Percentiles rank a stretch among this genome's conserved stretches.
Conservation (phyloP, 1,140 invertebrate genomes). For the Mamestra configurata region DNA sequence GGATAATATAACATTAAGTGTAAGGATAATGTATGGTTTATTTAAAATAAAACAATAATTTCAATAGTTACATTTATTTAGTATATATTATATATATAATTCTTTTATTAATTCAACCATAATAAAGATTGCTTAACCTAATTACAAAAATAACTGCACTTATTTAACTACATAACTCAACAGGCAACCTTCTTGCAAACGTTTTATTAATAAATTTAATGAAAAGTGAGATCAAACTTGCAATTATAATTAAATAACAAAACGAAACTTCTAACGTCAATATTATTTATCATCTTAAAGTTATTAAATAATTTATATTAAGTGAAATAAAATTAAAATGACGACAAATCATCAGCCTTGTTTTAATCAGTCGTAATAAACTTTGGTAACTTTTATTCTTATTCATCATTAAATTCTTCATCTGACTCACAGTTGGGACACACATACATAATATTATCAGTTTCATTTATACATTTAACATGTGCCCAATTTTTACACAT, state of each 20-base stretch:
- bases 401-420: neutral
- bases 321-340: neutral
- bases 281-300: too few relatives aligned
- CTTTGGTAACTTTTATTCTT: neutral
- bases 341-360: slow-evolving; percentile 2
- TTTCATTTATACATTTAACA: slow-evolving; percentile 3
- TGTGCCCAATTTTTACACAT: slow-evolving; percentile 24
- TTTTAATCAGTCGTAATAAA: neutral
- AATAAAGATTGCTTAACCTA: too few relatives aligned
- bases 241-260: too few relatives aligned
- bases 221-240: too few relatives aligned
- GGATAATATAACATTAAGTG: neutral
- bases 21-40: neutral
- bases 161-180: neutral
- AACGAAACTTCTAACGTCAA: too few relatives aligned
- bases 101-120: too few relatives aligned
- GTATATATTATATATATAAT: too few relatives aligned
- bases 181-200: too few relatives aligned
- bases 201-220: too few relatives aligned
- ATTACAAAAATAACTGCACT: neutral
- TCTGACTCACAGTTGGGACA: too few relatives aligned
- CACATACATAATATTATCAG: neutral
- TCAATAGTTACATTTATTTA: too few relatives aligned
- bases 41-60: too few relatives aligned
- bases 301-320: slow-evolving; percentile 2